Conservation (phyloP, 2,797 vertebrate species). For the Geotrypetes seraphini region DNA sequence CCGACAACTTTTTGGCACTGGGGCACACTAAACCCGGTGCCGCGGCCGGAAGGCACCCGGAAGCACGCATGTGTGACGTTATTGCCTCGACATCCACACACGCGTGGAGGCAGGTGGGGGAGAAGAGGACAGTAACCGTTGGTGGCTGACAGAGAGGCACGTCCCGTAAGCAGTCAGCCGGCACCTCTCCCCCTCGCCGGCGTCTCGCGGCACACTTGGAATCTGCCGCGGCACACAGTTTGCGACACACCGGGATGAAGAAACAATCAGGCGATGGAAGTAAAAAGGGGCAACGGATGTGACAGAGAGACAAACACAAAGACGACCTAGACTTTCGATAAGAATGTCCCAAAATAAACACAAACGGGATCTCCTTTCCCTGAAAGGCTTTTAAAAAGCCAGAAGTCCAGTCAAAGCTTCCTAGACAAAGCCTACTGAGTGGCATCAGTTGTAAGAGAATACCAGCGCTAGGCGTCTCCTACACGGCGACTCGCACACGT, state of each 20-base stretch:
- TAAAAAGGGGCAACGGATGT: not conserved
- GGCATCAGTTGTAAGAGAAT: constrained; percentile 35
- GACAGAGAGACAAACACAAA: not conserved
- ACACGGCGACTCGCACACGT: constrained; percentile 29
- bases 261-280: constrained; percentile 1
- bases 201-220: too few relatives aligned
- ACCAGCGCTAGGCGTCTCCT: constrained; percentile 15
- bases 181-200: too few relatives aligned
- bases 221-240: too few relatives aligned
- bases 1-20: too few relatives aligned
- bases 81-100: too few relatives aligned
- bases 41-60: too few relatives aligned
- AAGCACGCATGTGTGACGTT: too few relatives aligned
- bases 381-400: constrained; percentile 37
- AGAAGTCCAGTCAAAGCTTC: constrained; percentile 28
- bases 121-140: not conserved
- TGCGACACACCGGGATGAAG: too few relatives aligned
- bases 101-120: constrained; percentile 1
- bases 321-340: constrained; percentile 25
- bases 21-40: too few relatives aligned
- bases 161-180: too few relatives aligned
- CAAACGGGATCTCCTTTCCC: constrained; percentile 26
- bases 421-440: constrained; percentile 27
- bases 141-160: too few relatives aligned
- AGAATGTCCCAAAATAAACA: constrained; percentile 38